Conservation (phyloP, 2,888 invertebrate species). For the Cyaniris semiargus region DNA sequence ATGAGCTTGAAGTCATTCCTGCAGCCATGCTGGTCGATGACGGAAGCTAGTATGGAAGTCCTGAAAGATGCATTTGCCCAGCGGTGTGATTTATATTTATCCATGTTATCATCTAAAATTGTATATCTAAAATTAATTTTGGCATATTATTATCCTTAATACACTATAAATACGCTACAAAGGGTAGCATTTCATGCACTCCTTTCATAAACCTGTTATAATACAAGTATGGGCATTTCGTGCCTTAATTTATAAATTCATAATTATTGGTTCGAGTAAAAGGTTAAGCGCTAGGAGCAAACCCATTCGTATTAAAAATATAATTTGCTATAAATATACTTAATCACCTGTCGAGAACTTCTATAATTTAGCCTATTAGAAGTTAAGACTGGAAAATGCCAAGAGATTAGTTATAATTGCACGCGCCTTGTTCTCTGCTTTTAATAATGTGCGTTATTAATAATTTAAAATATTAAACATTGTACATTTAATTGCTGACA, state of each 20-base stretch:
- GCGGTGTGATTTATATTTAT: too few species aligned
- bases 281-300: constrained; percentile 16
- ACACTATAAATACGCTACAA: too few species aligned
- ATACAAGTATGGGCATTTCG: not conserved
- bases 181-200: too few species aligned
- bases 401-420: not conserved
- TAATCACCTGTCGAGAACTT: constrained; percentile 24
- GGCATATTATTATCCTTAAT: too few species aligned
- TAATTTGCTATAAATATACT: constrained; percentile 25
- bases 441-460: constrained; percentile 16
- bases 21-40: too few species aligned
- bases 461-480: not conserved
- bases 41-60: too few species aligned
- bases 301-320: constrained; percentile 29
- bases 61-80: too few species aligned
- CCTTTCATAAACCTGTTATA: too few species aligned
- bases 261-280: constrained; percentile 12
- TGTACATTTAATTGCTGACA: not conserved
- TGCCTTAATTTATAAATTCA: not conserved
- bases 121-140: too few species aligned
- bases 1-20: too few species aligned
- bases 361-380: constrained; percentile 14
- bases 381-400: constrained; percentile 1
- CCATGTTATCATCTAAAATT: too few species aligned
- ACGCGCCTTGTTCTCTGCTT: constrained; percentile 15